Base-by-base conservation (phyloP, 2,888 invertebrate species). In the Zaprionus bogoriensis region DNA sequence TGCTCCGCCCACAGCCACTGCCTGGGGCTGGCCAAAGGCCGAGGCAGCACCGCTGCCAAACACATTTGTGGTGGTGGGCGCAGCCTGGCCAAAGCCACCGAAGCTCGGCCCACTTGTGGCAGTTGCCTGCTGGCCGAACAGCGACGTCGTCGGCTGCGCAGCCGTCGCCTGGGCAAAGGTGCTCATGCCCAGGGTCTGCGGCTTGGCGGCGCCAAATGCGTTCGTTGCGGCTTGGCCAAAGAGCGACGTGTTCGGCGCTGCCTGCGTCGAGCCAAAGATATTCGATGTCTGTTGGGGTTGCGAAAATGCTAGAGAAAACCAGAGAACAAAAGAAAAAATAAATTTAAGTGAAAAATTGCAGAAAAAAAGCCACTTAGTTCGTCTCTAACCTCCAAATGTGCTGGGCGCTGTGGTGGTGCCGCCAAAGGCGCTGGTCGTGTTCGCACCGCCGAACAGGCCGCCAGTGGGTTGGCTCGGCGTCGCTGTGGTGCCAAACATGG, bases 371-470 rank as follows among this genome's bases (percentile, higher is more conserved):
- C n/a, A 9, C 22, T 10, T 9, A 7, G 47, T 60, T 83, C 77
- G 62, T 41, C 19, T 70, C 81, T 88, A 85, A 90, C 91, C 90
- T 82, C 91, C 91, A 87, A 91, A 91, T 44, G 89, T 63, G 19
- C 58, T 60, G 2, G 73, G 73, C 27, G 85, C 67, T 46, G 93
- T 91, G 12, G 93, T 92, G 3, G 93, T 91, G 59, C 92, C 90
- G 10, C 95, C 95, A 90, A 96, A 95, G 4, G 93, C 93, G 1
- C 94, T 92, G 1, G 93, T 90, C 1, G 94, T 92, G 0, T 93
- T 91, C 0, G 93, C 91, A 2, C 95, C 94, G 4, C 95, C 94
- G 66, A 90, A 90, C 3, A 90, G 57, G 3, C 89, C 89, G 2
- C 88, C 89, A 3, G 87, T 61, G 2, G 80, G 70, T 38, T 89